Base-by-base conservation (phyloP, 1,140 invertebrate species). In the Drosophila micromelanica region DNA sequence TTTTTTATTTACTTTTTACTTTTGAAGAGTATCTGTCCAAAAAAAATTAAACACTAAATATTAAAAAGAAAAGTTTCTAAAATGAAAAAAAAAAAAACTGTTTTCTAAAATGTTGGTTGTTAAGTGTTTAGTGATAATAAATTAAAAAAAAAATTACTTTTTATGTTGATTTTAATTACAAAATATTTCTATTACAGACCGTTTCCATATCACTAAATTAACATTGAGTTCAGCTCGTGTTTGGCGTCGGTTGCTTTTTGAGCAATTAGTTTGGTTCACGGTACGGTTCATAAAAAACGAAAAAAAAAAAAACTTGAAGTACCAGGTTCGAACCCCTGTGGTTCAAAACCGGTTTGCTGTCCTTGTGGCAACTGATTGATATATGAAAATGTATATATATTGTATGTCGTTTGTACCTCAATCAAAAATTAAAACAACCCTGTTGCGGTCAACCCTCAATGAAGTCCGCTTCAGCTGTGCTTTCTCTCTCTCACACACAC, bases 361-460 rank as follows among this genome's bases (percentile, higher is more conserved):
- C 27, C 27, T 27, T 27, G 27, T 27, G 5, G 4, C 38, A 13
- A n/a, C 38, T 51, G 48, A 51, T 51, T 51, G 48, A 54, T 38
- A 54, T 40, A 40, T 40, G n/a, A n/a, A n/a, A n/a, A n/a, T n/a
- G 11, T 13, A 43, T 43, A 43, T n/a, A 40, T 43, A 1, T 48
- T 48, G 23, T 27, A 42, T 27, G 7, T 13, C 12, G 4, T 5
- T 15, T 30, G 1, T 54, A 35, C 30, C 27, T 64, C 27, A 49
- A 7, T n/a, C 65, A 71, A 71, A 71, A 73, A 57, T 65, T 55
- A 63, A 61, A 76, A 48, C 48, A 48, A 69, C 70, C 55, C 61
- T 56, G 5, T 17, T 30, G 17, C 9, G 30, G 57, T 9, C 68
- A 71, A 71, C 68, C 68, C 68, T 57, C 60, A 57, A 35, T 40